Evolutionary conservation across 2,888 invertebrate species (phyloP).

Genomic region (Dermolepida albohirtum): DNA sequence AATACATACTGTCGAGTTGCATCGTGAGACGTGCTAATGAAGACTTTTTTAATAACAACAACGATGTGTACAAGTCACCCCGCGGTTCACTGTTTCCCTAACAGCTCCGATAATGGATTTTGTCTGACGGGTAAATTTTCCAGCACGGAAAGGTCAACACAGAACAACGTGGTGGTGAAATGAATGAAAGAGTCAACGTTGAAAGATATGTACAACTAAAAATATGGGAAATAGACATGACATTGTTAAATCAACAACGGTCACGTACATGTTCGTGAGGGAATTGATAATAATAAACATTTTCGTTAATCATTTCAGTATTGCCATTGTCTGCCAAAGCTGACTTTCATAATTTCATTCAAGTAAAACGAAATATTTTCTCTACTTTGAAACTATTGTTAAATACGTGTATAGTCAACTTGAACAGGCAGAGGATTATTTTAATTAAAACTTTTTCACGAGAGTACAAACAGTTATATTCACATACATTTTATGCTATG

Average conservation of each 20-base stretch:
- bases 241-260: constrained; percentile 16
- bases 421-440: no score
- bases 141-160: constrained; percentile 22
- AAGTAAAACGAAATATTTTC: no score
- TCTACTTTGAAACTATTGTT: no score
- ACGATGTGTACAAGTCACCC: constrained; percentile 1
- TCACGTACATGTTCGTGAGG: neutral
- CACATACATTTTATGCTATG: no score
- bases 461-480: no score
- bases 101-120: constrained; percentile 24
- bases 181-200: neutral
- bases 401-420: no score
- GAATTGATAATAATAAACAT: constrained; percentile 9
- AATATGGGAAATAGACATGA: constrained; percentile 22
- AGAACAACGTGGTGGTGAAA: constrained; percentile 1
- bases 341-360: no score
- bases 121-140: constrained; percentile 15
- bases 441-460: no score
- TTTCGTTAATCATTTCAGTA: neutral
- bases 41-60: constrained; percentile 26
- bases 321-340: neutral
- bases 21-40: constrained; percentile 19
- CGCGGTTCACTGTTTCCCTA: constrained; percentile 25
- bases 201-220: neutral
- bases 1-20: neutral